Base-by-base conservation (phyloP, 2,888 invertebrate species). In the Boloria selene region DNA sequence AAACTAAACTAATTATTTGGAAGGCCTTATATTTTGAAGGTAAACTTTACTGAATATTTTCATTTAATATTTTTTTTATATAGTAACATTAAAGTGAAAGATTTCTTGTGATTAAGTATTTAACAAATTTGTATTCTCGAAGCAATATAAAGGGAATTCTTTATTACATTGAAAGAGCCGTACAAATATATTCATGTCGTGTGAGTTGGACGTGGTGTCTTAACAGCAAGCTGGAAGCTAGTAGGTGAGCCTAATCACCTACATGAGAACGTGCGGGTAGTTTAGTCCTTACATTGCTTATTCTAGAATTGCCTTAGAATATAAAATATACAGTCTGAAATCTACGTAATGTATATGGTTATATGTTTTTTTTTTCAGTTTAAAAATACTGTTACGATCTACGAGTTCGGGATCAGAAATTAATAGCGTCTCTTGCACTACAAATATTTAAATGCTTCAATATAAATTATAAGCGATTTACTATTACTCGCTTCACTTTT, bases 121-220 rank as follows among this genome's bases (percentile, higher is more conserved):
- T 47, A n/a, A 49, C 17, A 31, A 26, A 18, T 47, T 59, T 22
- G 18, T 18, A 58, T 64, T 52, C 52, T 56, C 51, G 52, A 38
- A 47, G 52, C 52, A 38, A 59, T 59, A 52, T 45, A 53, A 63
- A 59, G 47, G 18, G 45, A 52, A 52, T 59, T 47, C 50, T 49
- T 49, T 49, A 60, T 38, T 49, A 50, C 50, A 38, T 64, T 38
- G 38, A 42, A 51, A 56, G 13, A 7, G 45, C 51, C n/a, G 52
- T 38, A 47, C 17, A 65, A 65, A 69, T 55, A 59, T 71, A 71
- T 71, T 71, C 70, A 70, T 60, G 66, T 61, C 71, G 66, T 61
- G 71, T 50, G 4, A 59, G 56, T 52, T 18, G 66, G 64, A 66
- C 70, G 71, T 71, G 71, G 68, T 64, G 68, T 68, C 70, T 71